phyloP scores from a whole-genome alignment of 2,113 vertebrate genomes.

The Nestor notabilis region DNA sequence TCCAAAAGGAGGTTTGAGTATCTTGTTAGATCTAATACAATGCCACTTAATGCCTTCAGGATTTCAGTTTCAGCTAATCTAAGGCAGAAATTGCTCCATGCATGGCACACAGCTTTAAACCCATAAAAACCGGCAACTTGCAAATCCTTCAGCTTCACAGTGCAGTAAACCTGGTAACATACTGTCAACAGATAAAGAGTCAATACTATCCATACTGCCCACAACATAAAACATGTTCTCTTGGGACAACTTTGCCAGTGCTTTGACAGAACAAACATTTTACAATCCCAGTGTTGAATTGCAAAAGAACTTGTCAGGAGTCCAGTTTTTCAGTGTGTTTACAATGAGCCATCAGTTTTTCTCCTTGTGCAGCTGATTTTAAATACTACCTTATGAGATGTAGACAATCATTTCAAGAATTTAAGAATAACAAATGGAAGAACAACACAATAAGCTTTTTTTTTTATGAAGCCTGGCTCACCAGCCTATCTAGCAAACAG shows the following conservation, averaged over 20 bases:
- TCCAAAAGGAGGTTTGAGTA: background rate
- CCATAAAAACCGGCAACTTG: background rate
- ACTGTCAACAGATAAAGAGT: background rate
- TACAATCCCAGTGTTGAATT: background rate
- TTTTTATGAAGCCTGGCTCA: background rate
- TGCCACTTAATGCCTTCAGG: background rate
- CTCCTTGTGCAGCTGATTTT: background rate
- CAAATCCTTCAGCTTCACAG: background rate
- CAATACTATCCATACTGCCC: background rate
- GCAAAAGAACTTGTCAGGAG: background rate
- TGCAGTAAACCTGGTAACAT: background rate
- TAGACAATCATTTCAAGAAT: background rate
- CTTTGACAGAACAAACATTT: background rate
- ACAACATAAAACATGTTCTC: background rate
- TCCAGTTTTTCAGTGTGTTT: background rate
- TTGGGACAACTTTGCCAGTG: background rate
- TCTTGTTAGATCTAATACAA: background rate
- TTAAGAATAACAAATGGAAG: background rate
- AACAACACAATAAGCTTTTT: background rate
- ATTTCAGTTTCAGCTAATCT: background rate
- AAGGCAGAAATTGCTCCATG: background rate
- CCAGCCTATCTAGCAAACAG: background rate
- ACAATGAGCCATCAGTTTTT: background rate
- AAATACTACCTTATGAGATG: background rate
- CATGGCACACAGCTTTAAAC: background rate